phyloP scores from a whole-genome alignment of 2,888 invertebrate genomes.

The Lasioglossum malachurum region DNA sequence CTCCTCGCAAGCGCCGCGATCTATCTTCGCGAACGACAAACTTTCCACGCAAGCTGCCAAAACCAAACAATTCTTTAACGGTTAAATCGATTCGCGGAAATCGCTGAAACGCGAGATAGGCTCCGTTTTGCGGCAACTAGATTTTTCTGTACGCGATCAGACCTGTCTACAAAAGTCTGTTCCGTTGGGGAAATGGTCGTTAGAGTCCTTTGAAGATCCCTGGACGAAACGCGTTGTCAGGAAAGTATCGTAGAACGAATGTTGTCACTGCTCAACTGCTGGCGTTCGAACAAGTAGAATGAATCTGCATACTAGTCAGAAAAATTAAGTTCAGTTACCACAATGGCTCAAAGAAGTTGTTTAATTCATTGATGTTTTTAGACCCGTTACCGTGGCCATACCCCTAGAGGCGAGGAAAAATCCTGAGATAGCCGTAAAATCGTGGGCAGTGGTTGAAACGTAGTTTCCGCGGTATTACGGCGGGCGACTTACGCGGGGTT shows the following conservation, averaged over 20 bases:
- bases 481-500: background rate
- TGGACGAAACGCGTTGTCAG: background rate
- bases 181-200: background rate
- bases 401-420: background rate
- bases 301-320: background rate
- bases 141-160: background rate
- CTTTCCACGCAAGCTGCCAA: background rate
- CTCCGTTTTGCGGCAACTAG: background rate
- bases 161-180: background rate
- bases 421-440: background rate
- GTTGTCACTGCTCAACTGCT: background rate
- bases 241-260: background rate
- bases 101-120: background rate
- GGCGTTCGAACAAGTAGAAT: background rate
- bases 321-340: background rate
- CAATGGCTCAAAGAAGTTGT: background rate
- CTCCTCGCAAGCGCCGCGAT: background rate
- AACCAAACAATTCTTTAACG: background rate
- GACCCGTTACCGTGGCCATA: background rate
- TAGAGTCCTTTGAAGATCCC: background rate
- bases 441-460: background rate
- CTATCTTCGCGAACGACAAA: background rate
- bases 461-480: constrained; percentile 42
- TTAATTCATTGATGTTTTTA: background rate
- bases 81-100: background rate